Conservation (phyloP, 2,113 vertebrate genomes). For the Leptocoma aspasia region DNA sequence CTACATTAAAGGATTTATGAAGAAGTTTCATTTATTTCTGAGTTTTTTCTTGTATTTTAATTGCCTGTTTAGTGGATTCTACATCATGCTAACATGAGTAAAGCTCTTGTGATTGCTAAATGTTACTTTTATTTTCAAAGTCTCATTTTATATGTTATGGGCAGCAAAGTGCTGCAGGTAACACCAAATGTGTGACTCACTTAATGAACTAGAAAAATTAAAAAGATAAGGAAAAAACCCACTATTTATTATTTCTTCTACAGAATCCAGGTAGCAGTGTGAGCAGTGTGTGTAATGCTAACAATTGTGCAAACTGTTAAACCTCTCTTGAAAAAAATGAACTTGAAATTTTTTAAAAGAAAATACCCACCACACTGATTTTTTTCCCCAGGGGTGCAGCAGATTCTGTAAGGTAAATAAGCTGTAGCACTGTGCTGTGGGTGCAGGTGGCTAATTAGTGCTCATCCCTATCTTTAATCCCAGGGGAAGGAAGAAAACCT, state of each 20-base stretch:
- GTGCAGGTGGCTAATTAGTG: constrained; percentile 53
- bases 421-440: background rate
- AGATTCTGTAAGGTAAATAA: constrained; percentile 30
- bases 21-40: background rate
- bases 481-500: background rate
- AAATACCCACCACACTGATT: background rate
- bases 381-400: background rate
- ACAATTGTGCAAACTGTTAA: background rate
- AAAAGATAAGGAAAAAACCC: background rate
- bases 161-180: background rate
- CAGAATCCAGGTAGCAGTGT: background rate
- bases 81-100: background rate
- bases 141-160: background rate
- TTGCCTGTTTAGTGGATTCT: background rate
- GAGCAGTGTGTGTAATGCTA: background rate
- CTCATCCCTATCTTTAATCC: constrained; percentile 2
- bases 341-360: background rate
- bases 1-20: background rate
- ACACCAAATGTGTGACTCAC: background rate
- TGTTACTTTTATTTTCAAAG: background rate
- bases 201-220: background rate
- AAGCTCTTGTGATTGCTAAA: background rate
- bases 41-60: background rate
- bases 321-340: background rate
- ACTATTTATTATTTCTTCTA: background rate